Conservation (phyloP, 2,888 invertebrate species). For the Drosophila acutilabella region DNA sequence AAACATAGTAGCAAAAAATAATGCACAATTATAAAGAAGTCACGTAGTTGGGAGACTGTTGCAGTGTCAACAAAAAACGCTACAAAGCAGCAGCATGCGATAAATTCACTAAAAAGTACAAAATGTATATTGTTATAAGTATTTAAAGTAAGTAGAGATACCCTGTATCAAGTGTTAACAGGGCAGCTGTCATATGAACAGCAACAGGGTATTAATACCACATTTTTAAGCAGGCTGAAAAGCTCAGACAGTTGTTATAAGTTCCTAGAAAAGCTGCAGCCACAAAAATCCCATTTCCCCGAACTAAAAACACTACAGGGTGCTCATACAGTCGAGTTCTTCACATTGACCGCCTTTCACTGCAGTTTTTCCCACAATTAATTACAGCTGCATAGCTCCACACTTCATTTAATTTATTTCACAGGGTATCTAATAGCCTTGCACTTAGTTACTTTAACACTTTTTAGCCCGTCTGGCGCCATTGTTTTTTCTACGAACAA, state of each 20-base stretch:
- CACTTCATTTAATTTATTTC: not conserved
- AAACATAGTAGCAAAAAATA: constrained; percentile 14
- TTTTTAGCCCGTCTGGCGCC: constrained; percentile 35
- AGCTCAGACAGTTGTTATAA: too few species aligned
- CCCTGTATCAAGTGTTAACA: not conserved
- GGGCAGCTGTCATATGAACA: not conserved
- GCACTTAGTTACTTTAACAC: too few species aligned
- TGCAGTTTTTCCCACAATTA: not conserved
- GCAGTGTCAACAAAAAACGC: constrained; percentile 13
- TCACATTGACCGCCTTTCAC: not conserved
- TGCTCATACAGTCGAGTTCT: not conserved
- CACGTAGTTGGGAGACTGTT: constrained; percentile 48
- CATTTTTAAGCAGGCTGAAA: too few species aligned
- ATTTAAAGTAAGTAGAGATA: constrained; percentile 16
- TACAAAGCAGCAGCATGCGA: constrained; percentile 31
- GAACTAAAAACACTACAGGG: not conserved
- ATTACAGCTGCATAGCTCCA: not conserved
- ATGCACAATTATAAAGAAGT: constrained; percentile 61
- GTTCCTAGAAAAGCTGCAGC: too few species aligned
- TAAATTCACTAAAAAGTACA: constrained; percentile 33
- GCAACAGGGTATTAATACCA: too few species aligned
- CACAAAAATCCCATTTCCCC: too few species aligned
- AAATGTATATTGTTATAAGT: constrained; percentile 22
- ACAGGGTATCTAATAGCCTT: constrained; percentile 7
- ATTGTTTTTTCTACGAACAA: constrained; percentile 1